These are phyloP conservation scores for Itoplectis maculator DNA, from an alignment of 2,888 invertebrate genomes.

Conservation along the genomic window DNA sequence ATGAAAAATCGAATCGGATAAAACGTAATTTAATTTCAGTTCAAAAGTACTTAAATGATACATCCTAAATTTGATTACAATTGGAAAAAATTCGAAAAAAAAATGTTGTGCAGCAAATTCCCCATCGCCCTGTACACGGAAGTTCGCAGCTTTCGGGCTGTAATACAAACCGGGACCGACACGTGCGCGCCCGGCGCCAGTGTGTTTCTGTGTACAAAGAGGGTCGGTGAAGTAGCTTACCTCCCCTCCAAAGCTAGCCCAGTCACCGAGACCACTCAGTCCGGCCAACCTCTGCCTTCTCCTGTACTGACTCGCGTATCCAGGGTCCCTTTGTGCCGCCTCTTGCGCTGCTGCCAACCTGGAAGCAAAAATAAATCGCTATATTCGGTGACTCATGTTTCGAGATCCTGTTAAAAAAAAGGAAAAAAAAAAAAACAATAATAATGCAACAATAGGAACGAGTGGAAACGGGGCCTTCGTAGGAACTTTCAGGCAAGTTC, in stretches of 20 bases:
- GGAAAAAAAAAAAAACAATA: not conserved
- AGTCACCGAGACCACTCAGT: conserved; percentile 84
- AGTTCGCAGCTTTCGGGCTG: conserved; percentile 4
- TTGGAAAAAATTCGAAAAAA: too few species aligned
- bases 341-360: conserved; percentile 98
- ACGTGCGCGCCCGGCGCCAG: not conserved
- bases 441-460: conserved; percentile 23
- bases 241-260: conserved; percentile 84
- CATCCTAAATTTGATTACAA: too few species aligned
- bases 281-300: conserved; percentile 84
- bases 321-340: conserved; percentile 88
- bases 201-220: conserved; percentile 14
- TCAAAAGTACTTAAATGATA: too few species aligned
- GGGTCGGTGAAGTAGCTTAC: conserved; percentile 73
- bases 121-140: not conserved
- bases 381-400: conserved; percentile 23
- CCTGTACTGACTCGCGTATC: conserved; percentile 84
- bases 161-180: not conserved
- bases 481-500: not conserved
- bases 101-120: too few species aligned
- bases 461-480: conserved; percentile 11
- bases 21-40: too few species aligned
- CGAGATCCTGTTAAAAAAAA: not conserved
- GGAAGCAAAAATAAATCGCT: conserved; percentile 74
- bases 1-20: too few species aligned